Conservation (phyloP, 2,888 invertebrate genomes). For the Ichneumoninae sp. region DNA sequence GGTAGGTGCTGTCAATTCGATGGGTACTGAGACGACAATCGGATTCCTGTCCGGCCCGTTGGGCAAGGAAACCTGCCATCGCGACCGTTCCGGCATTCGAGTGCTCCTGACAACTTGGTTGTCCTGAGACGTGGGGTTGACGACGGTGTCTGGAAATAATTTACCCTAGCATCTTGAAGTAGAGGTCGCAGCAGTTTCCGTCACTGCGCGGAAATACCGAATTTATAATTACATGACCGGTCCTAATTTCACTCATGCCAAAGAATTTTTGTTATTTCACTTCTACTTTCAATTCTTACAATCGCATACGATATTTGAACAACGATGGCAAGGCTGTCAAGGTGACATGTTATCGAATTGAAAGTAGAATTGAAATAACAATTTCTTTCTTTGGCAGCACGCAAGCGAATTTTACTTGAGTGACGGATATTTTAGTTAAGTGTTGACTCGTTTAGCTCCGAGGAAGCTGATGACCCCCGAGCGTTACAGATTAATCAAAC, state of each 20-base stretch:
- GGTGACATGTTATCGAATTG: not conserved
- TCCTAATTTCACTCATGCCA: not conserved
- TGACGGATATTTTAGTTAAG: too few relatives aligned
- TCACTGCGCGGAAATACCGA: not conserved
- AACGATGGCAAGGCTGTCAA: not conserved
- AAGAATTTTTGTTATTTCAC: too few relatives aligned
- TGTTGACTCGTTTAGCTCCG: not conserved
- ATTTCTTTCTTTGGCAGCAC: too few relatives aligned
- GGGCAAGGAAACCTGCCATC: not conserved
- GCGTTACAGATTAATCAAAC: not conserved
- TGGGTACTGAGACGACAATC: not conserved
- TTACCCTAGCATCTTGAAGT: not conserved
- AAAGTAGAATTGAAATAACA: too few relatives aligned
- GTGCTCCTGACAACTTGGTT: slow-evolving; percentile 28
- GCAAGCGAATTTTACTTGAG: too few relatives aligned
- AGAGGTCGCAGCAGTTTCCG: slow-evolving; percentile 1
- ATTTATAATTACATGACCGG: not conserved
- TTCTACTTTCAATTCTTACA: too few relatives aligned
- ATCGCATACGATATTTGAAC: too few relatives aligned
- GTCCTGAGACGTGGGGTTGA: slow-evolving; percentile 15
- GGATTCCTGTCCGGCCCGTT: not conserved
- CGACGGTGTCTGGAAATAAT: slow-evolving; percentile 36
- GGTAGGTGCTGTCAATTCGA: not conserved
- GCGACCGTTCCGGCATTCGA: not conserved
- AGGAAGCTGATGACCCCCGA: not conserved